A percentile compares a stretch with the other conserved stretches of the same genome.
Evolutionary conservation across 2,797 vertebrate genomes (phyloP).

Genomic region (Spinus olivaceus): DNA sequence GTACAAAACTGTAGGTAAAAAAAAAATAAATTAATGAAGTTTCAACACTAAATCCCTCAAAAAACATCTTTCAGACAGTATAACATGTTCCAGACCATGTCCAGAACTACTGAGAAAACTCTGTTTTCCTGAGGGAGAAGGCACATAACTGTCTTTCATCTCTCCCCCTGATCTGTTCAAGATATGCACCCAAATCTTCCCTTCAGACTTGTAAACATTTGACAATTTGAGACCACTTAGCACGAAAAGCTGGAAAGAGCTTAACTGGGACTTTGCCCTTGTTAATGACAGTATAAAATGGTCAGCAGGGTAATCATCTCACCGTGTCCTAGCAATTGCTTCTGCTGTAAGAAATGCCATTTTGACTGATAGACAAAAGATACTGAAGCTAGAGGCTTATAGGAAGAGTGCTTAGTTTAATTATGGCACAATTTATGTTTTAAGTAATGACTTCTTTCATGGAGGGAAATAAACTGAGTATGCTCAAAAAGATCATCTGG

Average conservation of each 20-base stretch:
- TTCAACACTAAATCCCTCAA: background rate
- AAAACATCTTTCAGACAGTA: background rate
- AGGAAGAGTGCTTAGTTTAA: background rate
- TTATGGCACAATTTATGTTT: background rate
- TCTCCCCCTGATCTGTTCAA: background rate
- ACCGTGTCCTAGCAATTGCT: background rate
- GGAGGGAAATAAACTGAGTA: background rate
- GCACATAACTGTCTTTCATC: background rate
- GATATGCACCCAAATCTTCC: background rate
- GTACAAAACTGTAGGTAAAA: background rate
- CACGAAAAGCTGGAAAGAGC: background rate
- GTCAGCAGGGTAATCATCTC: background rate
- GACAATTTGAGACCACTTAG: background rate
- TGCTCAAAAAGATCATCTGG: background rate
- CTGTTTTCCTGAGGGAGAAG: background rate
- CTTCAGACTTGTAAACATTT: background rate
- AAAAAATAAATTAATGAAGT: background rate
- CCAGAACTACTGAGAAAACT: background rate
- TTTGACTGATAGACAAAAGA: background rate
- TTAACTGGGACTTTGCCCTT: background rate
- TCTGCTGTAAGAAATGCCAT: background rate
- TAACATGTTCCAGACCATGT: background rate
- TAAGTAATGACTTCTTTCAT: background rate
- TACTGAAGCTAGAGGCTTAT: background rate
- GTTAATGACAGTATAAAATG: background rate